phyloP scores from a whole-genome alignment of 2,113 vertebrate species.

The Octodon degus region DNA sequence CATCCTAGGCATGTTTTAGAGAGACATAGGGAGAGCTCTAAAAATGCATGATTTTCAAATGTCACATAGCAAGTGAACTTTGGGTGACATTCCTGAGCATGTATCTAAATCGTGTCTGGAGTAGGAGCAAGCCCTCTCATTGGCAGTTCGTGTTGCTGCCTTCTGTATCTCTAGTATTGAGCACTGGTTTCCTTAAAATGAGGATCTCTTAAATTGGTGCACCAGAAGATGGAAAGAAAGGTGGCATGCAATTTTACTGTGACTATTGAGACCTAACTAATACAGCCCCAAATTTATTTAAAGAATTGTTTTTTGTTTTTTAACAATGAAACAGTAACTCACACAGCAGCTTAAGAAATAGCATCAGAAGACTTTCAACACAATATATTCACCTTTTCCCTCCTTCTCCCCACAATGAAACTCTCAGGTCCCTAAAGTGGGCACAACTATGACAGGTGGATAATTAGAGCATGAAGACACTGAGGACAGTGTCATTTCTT shows the following conservation, averaged over 20 bases:
- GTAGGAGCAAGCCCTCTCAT: fast-evolving
- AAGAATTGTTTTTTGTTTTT: background rate
- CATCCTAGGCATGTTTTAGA: background rate
- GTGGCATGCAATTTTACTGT: background rate
- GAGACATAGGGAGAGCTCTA: background rate
- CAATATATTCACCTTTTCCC: background rate
- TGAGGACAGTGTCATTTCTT: background rate
- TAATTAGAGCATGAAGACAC: background rate
- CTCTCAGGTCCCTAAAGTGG: background rate
- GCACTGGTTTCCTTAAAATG: background rate
- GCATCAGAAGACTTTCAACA: background rate
- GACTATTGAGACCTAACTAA: background rate
- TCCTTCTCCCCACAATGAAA: background rate
- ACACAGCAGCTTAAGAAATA: background rate
- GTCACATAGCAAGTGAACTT: background rate
- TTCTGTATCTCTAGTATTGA: background rate
- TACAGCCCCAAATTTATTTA: background rate
- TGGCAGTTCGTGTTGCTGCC: background rate
- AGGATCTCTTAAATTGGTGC: background rate
- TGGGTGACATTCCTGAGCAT: background rate
- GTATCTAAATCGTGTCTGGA: background rate
- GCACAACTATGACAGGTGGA: fast-evolving
- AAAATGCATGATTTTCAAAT: background rate
- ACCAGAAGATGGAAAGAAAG: background rate
- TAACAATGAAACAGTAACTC: background rate